Evolutionary conservation across 2,797 vertebrate genomes (phyloP), one percentile per base, ranked within the genome.

Genomic region (Buphagus erythrorhynchus): DNA sequence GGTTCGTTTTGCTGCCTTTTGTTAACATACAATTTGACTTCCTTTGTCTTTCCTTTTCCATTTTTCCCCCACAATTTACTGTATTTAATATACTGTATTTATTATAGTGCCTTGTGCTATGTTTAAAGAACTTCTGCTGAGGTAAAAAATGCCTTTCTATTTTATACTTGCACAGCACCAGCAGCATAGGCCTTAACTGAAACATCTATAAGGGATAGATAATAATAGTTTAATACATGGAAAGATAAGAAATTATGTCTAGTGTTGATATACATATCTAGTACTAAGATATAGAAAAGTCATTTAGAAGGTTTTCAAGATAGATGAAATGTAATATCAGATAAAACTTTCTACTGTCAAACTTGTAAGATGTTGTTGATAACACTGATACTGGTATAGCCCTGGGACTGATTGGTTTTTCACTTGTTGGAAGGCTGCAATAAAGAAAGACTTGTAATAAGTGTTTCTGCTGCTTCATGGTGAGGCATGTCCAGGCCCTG

Each of bases 1-100:
- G n/a, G 40, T 42, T 38, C 24, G 76, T 86, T 94, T 88, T 89
- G 3, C 33, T 72, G 22, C 20, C 31, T 75, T 84, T 83, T 89
- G 6, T 78, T 79, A 49, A 28, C 14, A 11, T 21, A 11, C 7
- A 54, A 8, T 62, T 49, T 65, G 16, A 54, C 19, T 84, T 89
- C 25, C 10, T 61, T 80, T 67, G n/a, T n/a, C 10, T 75, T 89
- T 72, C 28, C 5, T 67, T 63, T 55, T 77, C 43, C 13, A 2
- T 48, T 67, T 45, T 75, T 18, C 1, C 77, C 15, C 25, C 62
- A 26, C 4, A 35, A 28, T 14, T 78, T 43, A 20, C 4, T 78
- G 2, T 45, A 38, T 89, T 67, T 78, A n/a, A 45, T 87, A 15
- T 42, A 22, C 4, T 55, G 1, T 42, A 26, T 78, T 63, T 81